These are phyloP conservation scores for Cylas formicarius DNA, from an alignment of 1,140 invertebrate genomes.

Conservation along the genomic window DNA sequence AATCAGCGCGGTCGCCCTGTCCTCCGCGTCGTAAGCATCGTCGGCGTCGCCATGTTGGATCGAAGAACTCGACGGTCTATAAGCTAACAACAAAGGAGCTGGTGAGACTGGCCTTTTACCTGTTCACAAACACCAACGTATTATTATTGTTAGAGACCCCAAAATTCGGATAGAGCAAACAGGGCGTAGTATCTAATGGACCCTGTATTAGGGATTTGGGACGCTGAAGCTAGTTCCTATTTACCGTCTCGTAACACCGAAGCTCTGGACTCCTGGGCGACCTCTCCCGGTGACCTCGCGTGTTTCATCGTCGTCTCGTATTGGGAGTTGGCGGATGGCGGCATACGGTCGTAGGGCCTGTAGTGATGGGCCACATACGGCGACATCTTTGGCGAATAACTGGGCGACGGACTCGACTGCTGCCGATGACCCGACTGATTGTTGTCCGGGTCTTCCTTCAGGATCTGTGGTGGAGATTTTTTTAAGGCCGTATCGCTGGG, in stretches of 20 bases:
- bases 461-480: slow-evolving; percentile 30
- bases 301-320: slow-evolving; percentile 44
- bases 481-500: no score
- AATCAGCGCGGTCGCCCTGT: slow-evolving; percentile 37
- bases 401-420: slow-evolving; percentile 39
- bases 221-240: no score
- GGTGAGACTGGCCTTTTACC: slow-evolving; percentile 44
- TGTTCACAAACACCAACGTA: no score
- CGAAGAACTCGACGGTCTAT: slow-evolving; percentile 32
- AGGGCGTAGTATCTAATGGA: no score
- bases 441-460: slow-evolving; percentile 39
- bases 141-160: no score
- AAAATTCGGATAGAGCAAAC: no score
- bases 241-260: slow-evolving; percentile 59
- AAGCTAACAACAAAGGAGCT: slow-evolving; percentile 33
- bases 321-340: slow-evolving; percentile 45
- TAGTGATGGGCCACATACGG: slow-evolving; percentile 44
- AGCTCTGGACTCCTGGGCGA: slow-evolving; percentile 46
- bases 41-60: slow-evolving; percentile 38
- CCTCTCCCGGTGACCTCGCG: slow-evolving; percentile 43
- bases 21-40: slow-evolving; percentile 32
- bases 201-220: no score
- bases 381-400: slow-evolving; percentile 43
- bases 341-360: slow-evolving; percentile 41
- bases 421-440: slow-evolving; percentile 33